A percentile compares a stretch with the other conserved stretches of the same genome.
Evolutionary conservation across 2,113 vertebrate species (phyloP).

Genomic region (Strix aluco): DNA sequence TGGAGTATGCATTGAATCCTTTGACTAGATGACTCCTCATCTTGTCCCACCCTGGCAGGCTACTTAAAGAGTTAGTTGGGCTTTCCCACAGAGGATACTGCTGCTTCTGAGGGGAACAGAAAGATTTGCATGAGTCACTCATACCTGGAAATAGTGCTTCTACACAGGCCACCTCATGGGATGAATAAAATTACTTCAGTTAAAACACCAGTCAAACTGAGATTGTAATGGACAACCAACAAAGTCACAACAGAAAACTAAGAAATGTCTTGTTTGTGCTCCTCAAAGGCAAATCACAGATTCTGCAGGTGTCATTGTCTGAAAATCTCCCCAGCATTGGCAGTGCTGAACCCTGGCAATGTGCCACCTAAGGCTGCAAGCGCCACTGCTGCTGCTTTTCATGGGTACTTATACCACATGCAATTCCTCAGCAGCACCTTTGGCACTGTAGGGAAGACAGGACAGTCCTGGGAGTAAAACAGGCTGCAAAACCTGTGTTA

Average conservation of each 20-base stretch:
- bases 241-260: background rate
- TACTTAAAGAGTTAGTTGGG: background rate
- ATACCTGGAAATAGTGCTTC: background rate
- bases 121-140: background rate
- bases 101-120: background rate
- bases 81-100: background rate
- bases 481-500: background rate
- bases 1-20: background rate
- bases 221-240: background rate
- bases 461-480: background rate
- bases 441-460: background rate
- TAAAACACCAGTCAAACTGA: background rate
- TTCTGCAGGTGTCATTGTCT: background rate
- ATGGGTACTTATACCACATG: fast-evolving
- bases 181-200: background rate
- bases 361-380: background rate
- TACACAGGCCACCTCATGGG: background rate
- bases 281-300: background rate
- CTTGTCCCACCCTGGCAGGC: background rate
- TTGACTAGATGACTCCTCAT: background rate
- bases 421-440: background rate
- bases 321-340: background rate
- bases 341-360: background rate
- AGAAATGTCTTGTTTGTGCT: background rate
- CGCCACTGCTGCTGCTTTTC: background rate